phyloP scores from a whole-genome alignment of 2,113 vertebrate species.

The Tauraco erythrolophus region DNA sequence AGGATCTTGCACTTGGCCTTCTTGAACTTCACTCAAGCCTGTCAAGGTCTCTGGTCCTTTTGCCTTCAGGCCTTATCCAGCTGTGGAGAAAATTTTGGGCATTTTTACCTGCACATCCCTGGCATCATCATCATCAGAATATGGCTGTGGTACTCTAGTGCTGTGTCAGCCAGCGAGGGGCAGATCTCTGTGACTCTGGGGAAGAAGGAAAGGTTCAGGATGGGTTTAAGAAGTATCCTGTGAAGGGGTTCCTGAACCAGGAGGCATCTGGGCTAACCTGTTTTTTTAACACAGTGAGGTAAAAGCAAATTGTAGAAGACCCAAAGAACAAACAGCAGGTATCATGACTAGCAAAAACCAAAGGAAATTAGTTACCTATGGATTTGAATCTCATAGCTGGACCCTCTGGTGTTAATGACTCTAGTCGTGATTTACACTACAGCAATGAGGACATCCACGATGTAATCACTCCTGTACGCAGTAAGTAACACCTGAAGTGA shows the following conservation, averaged over 20 bases:
- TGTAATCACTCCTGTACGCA: rapidly evolving
- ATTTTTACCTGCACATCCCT: background rate
- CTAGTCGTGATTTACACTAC: background rate
- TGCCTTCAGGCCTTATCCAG: background rate
- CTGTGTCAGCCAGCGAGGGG: background rate
- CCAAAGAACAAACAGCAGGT: background rate
- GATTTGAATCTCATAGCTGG: background rate
- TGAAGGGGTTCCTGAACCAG: background rate
- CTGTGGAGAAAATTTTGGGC: background rate
- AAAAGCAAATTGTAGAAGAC: background rate
- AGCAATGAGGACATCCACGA: background rate
- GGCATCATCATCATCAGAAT: background rate
- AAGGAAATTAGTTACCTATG: background rate
- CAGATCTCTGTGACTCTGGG: background rate
- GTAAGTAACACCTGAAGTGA: background rate
- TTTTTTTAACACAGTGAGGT: background rate
- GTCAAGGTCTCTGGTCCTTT: background rate
- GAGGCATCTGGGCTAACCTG: background rate
- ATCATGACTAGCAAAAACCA: background rate
- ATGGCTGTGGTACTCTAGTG: background rate
- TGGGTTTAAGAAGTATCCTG: background rate
- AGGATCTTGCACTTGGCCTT: too few species aligned
- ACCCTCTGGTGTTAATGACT: background rate
- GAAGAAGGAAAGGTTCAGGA: background rate
- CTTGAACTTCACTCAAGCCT: too few species aligned